phyloP scores from a whole-genome alignment of 2,113 vertebrate genomes.

The Catharus fuscescens region DNA sequence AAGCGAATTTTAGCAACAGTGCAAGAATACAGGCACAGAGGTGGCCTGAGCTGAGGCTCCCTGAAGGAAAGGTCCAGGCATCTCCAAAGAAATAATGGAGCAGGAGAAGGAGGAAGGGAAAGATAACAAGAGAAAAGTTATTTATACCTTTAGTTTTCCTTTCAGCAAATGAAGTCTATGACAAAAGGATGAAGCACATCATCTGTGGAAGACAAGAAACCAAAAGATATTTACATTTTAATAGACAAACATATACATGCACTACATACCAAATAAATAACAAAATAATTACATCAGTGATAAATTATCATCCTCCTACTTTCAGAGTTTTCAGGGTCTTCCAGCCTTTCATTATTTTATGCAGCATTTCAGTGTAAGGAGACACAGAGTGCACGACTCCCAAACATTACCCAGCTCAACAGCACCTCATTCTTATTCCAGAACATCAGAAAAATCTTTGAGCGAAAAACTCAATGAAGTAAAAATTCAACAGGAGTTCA shows the following conservation, averaged over 20 bases:
- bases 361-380: not conserved
- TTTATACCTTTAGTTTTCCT: constrained; percentile 21
- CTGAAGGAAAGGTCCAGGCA: not conserved
- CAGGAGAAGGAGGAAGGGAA: not conserved
- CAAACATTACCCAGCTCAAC: not conserved
- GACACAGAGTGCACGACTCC: rapidly evolving
- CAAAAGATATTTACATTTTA: not conserved
- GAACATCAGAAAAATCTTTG: not conserved
- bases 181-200: constrained; percentile 33
- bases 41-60: rapidly evolving
- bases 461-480: not conserved
- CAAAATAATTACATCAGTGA: not conserved
- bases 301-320: not conserved
- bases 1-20: not conserved
- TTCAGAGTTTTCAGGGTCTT: not conserved
- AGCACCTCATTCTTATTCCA: not conserved
- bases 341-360: not conserved
- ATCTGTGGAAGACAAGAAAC: constrained; percentile 20
- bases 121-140: not conserved
- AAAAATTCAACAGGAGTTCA: not conserved
- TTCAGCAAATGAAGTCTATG: not conserved
- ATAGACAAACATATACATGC: not conserved
- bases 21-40: not conserved
- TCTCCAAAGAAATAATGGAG: not conserved
- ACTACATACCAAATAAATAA: not conserved